Evolutionary conservation across 37 sponge, comb jelly and placozoan genomes (phyloP).

Genomic region (Corticium candelabrum): DNA sequence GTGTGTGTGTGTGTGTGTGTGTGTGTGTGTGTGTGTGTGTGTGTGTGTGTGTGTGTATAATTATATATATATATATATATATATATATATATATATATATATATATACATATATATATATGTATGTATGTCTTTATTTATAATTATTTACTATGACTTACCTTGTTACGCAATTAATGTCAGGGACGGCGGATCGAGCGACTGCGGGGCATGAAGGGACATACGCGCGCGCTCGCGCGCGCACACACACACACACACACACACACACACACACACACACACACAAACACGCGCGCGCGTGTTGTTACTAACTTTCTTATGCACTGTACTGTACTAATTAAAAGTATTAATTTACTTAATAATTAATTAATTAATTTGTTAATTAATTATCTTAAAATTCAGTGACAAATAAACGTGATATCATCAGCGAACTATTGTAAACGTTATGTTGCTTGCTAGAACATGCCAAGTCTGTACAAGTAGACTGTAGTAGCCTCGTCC

Average conservation of each 20-base stretch:
- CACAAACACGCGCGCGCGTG: not conserved
- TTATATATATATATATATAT: no score
- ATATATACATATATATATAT: not conserved
- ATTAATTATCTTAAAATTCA: not conserved
- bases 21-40: no score
- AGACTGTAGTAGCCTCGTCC: no score
- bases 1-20: no score
- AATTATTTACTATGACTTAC: not conserved
- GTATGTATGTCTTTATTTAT: not conserved
- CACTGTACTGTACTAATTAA: no score
- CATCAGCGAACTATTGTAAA: no score
- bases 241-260: constrained; percentile 5
- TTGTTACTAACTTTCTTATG: not conserved
- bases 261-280: constrained; percentile 5
- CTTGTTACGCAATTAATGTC: no score
- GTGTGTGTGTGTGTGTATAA: no score
- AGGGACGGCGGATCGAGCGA: no score
- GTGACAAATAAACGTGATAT: not conserved
- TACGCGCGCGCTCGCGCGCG: not conserved
- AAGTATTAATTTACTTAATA: no score
- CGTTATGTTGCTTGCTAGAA: no score
- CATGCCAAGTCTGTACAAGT: no score
- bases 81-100: not conserved
- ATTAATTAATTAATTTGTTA: not conserved
- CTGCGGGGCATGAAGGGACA: not conserved